These are phyloP conservation scores for Coleophora flavipennella DNA, from an alignment of 2,888 invertebrate species.

Conservation along the genomic window DNA sequence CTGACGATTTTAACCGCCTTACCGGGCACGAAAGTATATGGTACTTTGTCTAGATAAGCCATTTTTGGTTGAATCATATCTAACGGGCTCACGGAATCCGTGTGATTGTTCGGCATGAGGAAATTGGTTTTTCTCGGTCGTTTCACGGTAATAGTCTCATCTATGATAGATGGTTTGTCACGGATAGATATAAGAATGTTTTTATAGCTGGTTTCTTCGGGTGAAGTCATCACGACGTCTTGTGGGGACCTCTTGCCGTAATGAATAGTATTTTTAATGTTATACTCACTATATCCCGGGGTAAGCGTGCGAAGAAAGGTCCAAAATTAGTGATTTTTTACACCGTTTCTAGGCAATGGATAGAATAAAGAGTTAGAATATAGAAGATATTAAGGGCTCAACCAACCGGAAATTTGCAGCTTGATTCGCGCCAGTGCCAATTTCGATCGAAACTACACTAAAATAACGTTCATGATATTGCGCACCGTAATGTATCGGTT, in stretches of 20 bases:
- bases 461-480: too few relatives aligned
- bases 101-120: constrained; percentile 42
- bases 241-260: constrained; percentile 57
- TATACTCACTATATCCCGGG: constrained; percentile 64
- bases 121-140: constrained; percentile 46
- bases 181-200: constrained; percentile 58
- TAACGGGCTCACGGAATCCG: constrained; percentile 47
- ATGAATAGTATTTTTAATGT: constrained; percentile 40
- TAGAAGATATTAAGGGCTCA: too few relatives aligned
- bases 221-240: constrained; percentile 65
- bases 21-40: constrained; percentile 72
- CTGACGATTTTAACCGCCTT: constrained; percentile 83
- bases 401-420: too few relatives aligned
- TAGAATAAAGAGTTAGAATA: too few relatives aligned
- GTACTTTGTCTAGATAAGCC: constrained; percentile 55
- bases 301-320: background rate
- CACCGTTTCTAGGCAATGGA: too few relatives aligned
- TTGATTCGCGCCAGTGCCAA: too few relatives aligned
- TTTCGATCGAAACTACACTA: too few relatives aligned
- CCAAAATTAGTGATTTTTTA: too few relatives aligned
- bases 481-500: too few relatives aligned
- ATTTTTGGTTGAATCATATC: constrained; percentile 48
- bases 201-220: constrained; percentile 56
- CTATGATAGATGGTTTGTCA: constrained; percentile 48
- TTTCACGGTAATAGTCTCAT: constrained; percentile 52